Evolutionary conservation across 1,140 invertebrate species (phyloP), one percentile per base, ranked within the genome.

Genomic region (Anagrus nilaparvatae): DNA sequence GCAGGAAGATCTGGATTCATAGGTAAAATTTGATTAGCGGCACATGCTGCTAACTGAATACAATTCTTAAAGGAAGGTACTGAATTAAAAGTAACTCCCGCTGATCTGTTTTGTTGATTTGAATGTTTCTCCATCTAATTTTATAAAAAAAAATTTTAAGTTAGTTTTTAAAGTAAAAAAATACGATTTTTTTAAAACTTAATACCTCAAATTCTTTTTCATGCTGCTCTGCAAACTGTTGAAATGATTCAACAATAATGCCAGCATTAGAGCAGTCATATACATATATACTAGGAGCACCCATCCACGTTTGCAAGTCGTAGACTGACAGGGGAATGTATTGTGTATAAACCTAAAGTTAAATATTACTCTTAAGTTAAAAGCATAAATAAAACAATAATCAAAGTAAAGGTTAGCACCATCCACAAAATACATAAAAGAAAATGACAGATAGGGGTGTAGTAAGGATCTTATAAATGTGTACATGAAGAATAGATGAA

Each of bases 191-290:
- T 5, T 14, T 21, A 32, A n/a, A 40, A 40, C 25, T n/a, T 37
- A 14, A 31, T 60, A 85, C 84, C 70, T 88, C 78, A 55, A 81
- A 82, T 63, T 96, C 91, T 44, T 77, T 75, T 63, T 94, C 87
- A 56, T 95, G 88, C 59, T 96, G 91, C 27, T 81, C 78, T 8
- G 90, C 89, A 70, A 95, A 97, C 52, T 83, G 78, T 54, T 87
- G 83, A 69, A 97, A 97, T 28, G 86, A 82, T 41, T 95, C 86
- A 20, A 97, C 81, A 52, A 97, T 96, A 39, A 94, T 86, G 28
- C 94, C 95, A 8, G 96, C 96, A 74, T 95, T 97, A 19, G 92
- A 96, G 71, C 95, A 99, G 65, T 99, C 96, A 70, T 97, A 99
- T 7, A 99, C 94, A 71, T 98, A 99, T 44, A 99, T 96, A 29